Evolutionary conservation across 2,113 vertebrate species (phyloP).

Genomic region (Oxyruncus cristatus): DNA sequence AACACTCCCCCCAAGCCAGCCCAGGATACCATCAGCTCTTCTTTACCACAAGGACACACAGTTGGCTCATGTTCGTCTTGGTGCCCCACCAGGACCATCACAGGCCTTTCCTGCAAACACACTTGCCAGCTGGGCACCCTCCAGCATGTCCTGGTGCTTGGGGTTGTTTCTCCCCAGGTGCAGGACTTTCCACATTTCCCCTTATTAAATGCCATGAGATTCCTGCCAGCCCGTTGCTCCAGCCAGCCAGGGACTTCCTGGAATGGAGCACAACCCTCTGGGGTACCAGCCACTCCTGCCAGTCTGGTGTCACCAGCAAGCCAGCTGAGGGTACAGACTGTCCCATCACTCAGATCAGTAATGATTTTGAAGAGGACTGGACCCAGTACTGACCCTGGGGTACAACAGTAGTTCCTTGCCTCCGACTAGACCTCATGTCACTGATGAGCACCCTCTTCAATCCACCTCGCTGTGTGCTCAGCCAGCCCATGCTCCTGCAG

Average conservation of each 20-base stretch:
- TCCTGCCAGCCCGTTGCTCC: neutral
- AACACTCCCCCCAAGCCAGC: neutral
- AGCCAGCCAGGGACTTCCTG: neutral
- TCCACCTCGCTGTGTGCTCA: neutral
- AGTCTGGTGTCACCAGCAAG: neutral
- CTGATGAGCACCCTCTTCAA: neutral
- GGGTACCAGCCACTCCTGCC: neutral
- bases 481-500: neutral
- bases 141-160: neutral
- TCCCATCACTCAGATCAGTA: neutral
- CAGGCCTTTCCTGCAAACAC: neutral
- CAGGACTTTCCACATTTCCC: neutral
- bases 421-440: neutral
- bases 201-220: neutral
- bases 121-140: neutral
- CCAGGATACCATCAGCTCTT: neutral
- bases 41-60: accelerated
- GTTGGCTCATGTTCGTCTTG: neutral
- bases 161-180: accelerated
- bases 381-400: accelerated
- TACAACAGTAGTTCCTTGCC: neutral
- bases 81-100: neutral
- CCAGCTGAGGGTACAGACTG: neutral
- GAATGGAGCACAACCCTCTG: neutral
- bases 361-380: neutral